Base-by-base conservation (phyloP, 37 sponge, comb jelly and placozoan genomes). In the Beroe ovata region DNA sequence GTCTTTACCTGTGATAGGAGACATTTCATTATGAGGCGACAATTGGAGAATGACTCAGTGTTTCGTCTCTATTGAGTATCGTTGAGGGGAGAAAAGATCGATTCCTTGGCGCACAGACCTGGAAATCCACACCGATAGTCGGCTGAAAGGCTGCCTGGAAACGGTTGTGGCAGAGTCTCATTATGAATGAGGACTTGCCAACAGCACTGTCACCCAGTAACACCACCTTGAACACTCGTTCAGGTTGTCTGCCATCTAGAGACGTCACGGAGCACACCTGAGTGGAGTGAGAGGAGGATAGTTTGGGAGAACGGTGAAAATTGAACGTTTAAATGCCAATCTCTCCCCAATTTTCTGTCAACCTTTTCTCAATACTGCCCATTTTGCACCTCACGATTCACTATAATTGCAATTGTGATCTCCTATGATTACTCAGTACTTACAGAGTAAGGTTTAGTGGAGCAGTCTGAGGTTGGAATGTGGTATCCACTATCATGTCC, bases 161-260 rank as follows among this genome's bases (percentile, higher is more conserved):
- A 0, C 91, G 61, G 71, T 92, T 90, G 54, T 90, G 90, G 59
- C 93, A 93, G 47, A 95, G 89, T 60, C 93, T 38, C 88, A 92
- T 92, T 39, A 95, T 91, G 39, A 91, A 93, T 66, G 92, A 90
- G 20, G 93, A 92, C 81, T 95, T 95, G 33, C 95, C 95, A 26
- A 95, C 95, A 20, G 89, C 92, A 59, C 92, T 89, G 89, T 94
- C 92, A 0, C 94, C 92, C n/a, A 92, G 89, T 38, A 94, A 62
- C 66, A 94, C 91, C 28, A 94, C 92, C 88, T 94, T 92, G 89
- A 92, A 92, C 58, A 91, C 89, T 23, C 88, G 39, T 71, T 92
- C 91, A 0, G 92, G 94, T 77, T 90, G 69, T 34, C 64, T 62
- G 22, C 89, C 91, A 25, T 92, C 91, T 0, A 93, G 47, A 18